Base-by-base conservation (phyloP, 2,888 invertebrate genomes). In the Pammene aurita region DNA sequence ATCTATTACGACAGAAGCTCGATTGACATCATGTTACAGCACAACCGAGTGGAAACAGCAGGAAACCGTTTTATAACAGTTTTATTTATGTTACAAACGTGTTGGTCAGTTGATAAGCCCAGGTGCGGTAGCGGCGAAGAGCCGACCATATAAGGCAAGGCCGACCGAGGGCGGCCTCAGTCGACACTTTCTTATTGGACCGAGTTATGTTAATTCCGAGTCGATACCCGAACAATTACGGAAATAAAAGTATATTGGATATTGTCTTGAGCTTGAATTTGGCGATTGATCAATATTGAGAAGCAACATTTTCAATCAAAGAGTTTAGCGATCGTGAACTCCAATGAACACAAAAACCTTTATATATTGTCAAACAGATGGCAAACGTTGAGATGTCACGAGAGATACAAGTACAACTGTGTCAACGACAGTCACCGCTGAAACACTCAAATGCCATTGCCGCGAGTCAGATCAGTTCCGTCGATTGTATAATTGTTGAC, bases 131-230 rank as follows among this genome's bases (percentile, higher is more conserved):
- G 77, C 76, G 74, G 76, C 78, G 81, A 80, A 80, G 82, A 80
- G 75, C 75, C 76, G 74, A 69, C 88, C 88, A 81, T 86, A 86
- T 86, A 87, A 72, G 87, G 88, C 86, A 87, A 88, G 87, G 87
- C 80, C 88, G 86, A 66, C 74, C 73, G 78, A 78, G 76, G 66
- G 64, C 72, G 78, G 74, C 80, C 80, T 80, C 74, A 72, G 64
- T 62, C 64, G 67, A 67, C 67, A 75, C 78, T 79, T 75, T 78
- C 75, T 75, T 71, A 71, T 71, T 71, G 66, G 54, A 42, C 65
- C 60, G 65, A 48, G 69, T 54, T 67, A 63, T 65, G 69, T 58
- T 69, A 69, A 69, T 69, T 41, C 56, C 44, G 38, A 42, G 41
- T 48, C 65, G 55, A 46, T 64, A 68, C 58, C 13, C 13, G 38